These are phyloP conservation scores for Rhineura floridana DNA, from an alignment of 2,113 vertebrate species.

Conservation along the genomic window DNA sequence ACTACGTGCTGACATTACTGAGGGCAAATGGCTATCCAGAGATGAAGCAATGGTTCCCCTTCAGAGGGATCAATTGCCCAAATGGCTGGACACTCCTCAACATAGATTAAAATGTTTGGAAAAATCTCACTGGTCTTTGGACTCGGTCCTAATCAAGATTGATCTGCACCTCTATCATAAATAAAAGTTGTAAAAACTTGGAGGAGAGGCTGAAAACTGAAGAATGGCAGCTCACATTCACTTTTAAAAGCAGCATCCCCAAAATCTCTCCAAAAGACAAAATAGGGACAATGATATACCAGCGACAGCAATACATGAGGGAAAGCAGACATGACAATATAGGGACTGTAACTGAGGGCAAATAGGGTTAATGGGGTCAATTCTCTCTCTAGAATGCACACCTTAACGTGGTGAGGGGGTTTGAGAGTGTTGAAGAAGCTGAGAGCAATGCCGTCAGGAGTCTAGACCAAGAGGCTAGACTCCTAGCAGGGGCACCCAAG, in stretches of 20 bases:
- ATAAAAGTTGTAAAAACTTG: background rate
- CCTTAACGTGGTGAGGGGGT: too few relatives aligned
- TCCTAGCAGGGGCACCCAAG: too few relatives aligned
- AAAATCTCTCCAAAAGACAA: background rate
- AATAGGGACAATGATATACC: background rate
- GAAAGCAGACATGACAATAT: too few relatives aligned
- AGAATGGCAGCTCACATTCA: background rate
- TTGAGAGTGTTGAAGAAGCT: too few relatives aligned
- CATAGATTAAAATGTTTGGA: background rate
- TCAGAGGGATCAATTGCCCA: background rate
- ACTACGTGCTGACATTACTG: background rate
- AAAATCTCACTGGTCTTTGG: background rate
- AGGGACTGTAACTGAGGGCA: background rate
- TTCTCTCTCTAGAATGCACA: too few relatives aligned
- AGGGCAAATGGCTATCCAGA: background rate
- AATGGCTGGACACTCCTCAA: background rate
- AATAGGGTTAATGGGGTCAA: background rate
- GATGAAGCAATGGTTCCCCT: background rate
- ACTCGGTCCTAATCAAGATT: background rate
- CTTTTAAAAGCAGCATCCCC: background rate
- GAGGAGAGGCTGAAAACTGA: background rate
- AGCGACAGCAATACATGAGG: background rate
- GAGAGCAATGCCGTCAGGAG: too few relatives aligned
- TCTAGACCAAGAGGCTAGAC: too few relatives aligned
- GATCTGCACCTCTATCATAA: background rate